These are phyloP conservation scores for Capromys pilorides DNA, from an alignment of 2,797 vertebrate species.

Conservation along the genomic window DNA sequence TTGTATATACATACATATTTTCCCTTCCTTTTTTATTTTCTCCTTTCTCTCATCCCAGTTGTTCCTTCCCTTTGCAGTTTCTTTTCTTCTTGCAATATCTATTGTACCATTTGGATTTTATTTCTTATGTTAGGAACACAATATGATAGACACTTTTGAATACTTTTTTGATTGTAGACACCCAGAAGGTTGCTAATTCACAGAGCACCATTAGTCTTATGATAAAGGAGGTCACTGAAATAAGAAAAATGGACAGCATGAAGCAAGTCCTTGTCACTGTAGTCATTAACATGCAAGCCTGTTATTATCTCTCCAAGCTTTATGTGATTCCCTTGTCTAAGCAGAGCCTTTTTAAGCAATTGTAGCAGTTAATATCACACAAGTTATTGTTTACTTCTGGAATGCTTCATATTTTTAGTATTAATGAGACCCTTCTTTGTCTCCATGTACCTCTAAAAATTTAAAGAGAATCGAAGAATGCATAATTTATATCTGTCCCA, in stretches of 20 bases:
- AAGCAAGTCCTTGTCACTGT: slow-evolving; percentile 85
- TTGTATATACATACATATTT: no score
- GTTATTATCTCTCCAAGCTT: slow-evolving; percentile 80
- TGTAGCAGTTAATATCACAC: slow-evolving; percentile 78
- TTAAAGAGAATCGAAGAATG: slow-evolving; percentile 85
- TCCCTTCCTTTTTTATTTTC: no score
- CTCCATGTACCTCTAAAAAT: slow-evolving; percentile 84
- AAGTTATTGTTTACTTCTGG: slow-evolving; percentile 84
- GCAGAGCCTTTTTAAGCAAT: slow-evolving; percentile 76
- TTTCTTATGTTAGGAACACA: no score
- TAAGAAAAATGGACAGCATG: slow-evolving; percentile 83
- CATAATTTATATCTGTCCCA: slow-evolving; percentile 86
- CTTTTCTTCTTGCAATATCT: no score
- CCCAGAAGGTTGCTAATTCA: slow-evolving; percentile 82
- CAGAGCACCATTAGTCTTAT: slow-evolving; percentile 79
- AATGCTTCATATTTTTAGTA: slow-evolving; percentile 82
- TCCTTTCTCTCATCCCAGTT: no score
- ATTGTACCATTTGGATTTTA: no score
- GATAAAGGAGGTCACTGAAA: slow-evolving; percentile 83
- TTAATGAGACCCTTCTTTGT: slow-evolving; percentile 79
- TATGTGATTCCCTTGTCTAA: slow-evolving; percentile 82
- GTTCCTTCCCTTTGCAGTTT: no score
- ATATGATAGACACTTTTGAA: slow-evolving; percentile 57
- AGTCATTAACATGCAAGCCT: slow-evolving; percentile 84
- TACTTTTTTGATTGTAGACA: slow-evolving; percentile 78